Conservation (phyloP, 2,888 invertebrate species). For the Pachymerium ferrugineum region DNA sequence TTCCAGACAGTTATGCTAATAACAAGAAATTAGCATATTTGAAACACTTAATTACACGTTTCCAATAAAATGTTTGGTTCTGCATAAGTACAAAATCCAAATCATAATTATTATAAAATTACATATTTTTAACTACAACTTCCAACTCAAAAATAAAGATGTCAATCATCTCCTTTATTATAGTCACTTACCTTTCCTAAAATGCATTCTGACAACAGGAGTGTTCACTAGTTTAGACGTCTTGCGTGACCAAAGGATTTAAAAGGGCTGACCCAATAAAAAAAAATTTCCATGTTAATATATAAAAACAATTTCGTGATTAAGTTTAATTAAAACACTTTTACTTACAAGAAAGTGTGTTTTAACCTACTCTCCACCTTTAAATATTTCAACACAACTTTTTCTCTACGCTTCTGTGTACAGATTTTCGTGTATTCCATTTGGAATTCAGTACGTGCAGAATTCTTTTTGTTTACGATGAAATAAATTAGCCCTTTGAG, state of each 20-base stretch:
- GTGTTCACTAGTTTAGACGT: background rate
- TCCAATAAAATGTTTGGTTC: no score
- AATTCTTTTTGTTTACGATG: background rate
- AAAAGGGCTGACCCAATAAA: background rate
- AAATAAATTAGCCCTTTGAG: constrained; percentile 12
- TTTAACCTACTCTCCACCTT: no score
- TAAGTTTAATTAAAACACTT: background rate
- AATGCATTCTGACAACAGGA: background rate
- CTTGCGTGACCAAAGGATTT: background rate
- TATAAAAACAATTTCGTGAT: background rate
- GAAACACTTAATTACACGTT: no score
- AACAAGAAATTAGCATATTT: no score
- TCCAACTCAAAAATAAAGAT: constrained; percentile 15
- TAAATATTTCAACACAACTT: no score
- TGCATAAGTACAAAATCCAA: no score
- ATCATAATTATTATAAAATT: no score
- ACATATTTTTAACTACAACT: no score
- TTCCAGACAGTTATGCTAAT: no score
- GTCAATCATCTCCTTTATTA: background rate
- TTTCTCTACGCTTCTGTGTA: no score
- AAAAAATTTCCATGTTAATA: no score
- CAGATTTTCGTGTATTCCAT: constrained; percentile 7
- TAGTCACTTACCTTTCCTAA: background rate
- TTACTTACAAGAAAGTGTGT: no score
- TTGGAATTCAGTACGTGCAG: background rate